A percentile compares a stretch with the other conserved stretches of the same genome.
phyloP scores from a whole-genome alignment of 2,113 vertebrate genomes.

The Pseudonaja textilis region DNA sequence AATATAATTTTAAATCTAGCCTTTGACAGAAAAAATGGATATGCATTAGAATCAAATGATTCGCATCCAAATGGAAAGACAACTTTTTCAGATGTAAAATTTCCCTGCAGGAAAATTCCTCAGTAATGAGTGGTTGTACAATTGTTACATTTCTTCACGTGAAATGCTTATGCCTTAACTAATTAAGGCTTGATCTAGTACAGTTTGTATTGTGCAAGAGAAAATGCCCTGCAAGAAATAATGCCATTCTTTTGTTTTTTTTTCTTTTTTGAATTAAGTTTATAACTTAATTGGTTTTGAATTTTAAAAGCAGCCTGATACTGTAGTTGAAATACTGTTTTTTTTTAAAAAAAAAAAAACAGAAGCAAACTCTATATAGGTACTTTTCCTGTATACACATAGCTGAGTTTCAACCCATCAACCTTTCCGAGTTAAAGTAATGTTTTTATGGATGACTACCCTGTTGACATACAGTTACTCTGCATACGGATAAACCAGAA shows the following conservation, averaged over 20 bases:
- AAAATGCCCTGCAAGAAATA: not conserved
- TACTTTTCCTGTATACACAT: not conserved
- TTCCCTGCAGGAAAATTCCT: not conserved
- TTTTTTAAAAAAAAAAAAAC: not conserved
- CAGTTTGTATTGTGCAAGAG: not conserved
- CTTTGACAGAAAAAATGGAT: not conserved
- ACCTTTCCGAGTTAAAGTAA: not conserved
- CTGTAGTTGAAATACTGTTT: not conserved
- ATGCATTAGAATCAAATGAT: not conserved
- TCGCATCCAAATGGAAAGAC: not conserved
- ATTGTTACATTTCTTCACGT: not conserved
- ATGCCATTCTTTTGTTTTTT: not conserved
- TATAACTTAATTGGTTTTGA: not conserved
- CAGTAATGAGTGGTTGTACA: not conserved
- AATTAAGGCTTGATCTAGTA: not conserved
- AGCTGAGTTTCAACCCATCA: not conserved
- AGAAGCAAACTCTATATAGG: not conserved
- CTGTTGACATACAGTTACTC: not conserved
- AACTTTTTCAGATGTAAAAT: not conserved
- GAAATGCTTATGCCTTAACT: not conserved
- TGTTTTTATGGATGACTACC: not conserved
- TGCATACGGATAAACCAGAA: not conserved
- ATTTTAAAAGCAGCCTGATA: not conserved
- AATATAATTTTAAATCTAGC: not conserved
- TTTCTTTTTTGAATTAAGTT: not conserved